Conservation (phyloP, 2,113 vertebrate species). For the Ailurus styani region DNA sequence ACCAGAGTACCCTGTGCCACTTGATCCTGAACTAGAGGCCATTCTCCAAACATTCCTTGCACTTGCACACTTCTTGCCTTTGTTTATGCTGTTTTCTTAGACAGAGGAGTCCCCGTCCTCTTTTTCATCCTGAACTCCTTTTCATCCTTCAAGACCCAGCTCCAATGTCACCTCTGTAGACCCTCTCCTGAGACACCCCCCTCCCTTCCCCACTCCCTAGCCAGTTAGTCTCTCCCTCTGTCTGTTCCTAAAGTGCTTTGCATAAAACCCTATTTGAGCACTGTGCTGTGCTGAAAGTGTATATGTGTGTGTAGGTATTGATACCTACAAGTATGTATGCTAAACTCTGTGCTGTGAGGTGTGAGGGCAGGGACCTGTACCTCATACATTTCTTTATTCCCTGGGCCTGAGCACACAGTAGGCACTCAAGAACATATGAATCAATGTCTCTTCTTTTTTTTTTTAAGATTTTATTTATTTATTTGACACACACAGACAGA, state of each 20-base stretch:
- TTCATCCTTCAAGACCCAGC: neutral
- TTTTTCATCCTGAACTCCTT: neutral
- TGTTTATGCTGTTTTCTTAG: neutral
- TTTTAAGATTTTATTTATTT: no score
- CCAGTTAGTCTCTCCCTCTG: neutral
- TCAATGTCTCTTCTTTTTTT: neutral
- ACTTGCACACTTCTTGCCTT: neutral
- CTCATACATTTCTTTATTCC: neutral
- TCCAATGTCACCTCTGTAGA: neutral
- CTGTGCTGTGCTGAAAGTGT: neutral
- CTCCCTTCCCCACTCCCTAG: neutral
- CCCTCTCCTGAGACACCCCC: neutral
- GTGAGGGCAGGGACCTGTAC: neutral
- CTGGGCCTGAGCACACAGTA: neutral
- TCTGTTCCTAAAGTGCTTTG: neutral
- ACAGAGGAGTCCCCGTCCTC: neutral
- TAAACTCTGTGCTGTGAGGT: neutral
- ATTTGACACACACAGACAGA: no score
- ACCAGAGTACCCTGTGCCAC: neutral
- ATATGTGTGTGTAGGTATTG: neutral
- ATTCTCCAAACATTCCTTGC: neutral
- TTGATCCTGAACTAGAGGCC: neutral
- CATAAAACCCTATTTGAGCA: neutral
- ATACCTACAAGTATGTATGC: neutral
- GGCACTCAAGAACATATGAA: constrained; percentile 3